A percentile compares a stretch with the other conserved stretches of the same genome.
phyloP scores from a whole-genome alignment of 2,888 invertebrate species.

The Sarcophaga subvicina region DNA sequence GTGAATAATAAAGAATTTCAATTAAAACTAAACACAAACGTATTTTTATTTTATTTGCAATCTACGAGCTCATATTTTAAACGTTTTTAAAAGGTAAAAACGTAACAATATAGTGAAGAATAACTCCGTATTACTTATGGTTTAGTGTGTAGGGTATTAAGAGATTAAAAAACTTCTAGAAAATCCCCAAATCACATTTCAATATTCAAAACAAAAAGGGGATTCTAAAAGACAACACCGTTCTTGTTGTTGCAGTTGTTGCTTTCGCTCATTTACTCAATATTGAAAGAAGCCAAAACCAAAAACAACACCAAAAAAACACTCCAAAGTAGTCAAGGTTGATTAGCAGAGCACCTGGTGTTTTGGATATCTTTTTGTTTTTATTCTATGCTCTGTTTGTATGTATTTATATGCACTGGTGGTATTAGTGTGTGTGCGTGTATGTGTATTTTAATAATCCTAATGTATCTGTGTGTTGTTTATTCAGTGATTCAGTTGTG shows the following conservation, averaged over 20 bases:
- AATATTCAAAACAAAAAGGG: constrained; percentile 29
- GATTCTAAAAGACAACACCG: neutral
- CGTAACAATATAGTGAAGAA: too few relatives aligned
- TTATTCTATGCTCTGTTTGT: neutral
- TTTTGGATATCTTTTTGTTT: constrained; percentile 35
- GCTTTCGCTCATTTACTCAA: constrained; percentile 14
- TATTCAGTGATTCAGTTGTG: constrained; percentile 24
- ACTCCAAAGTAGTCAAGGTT: constrained; percentile 52
- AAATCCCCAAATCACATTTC: constrained; percentile 39
- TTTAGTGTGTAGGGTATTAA: neutral
- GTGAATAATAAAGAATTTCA: too few relatives aligned
- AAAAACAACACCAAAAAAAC: neutral
- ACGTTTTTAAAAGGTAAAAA: too few relatives aligned
- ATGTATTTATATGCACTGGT: too few relatives aligned
- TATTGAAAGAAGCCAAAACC: constrained; percentile 17
- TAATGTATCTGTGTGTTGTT: constrained; percentile 5
- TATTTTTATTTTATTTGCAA: too few relatives aligned
- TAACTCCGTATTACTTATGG: too few relatives aligned
- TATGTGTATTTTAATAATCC: neutral
- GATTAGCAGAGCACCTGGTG: constrained; percentile 65
- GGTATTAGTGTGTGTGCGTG: neutral
- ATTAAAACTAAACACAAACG: too few relatives aligned
- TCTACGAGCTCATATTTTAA: too few relatives aligned
- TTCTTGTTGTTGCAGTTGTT: neutral
- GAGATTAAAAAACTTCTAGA: constrained; percentile 36